A percentile compares a stretch with the other conserved stretches of the same genome.
Conservation (phyloP, 2,113 vertebrate species). For the Datnioides undecimradiatus region DNA sequence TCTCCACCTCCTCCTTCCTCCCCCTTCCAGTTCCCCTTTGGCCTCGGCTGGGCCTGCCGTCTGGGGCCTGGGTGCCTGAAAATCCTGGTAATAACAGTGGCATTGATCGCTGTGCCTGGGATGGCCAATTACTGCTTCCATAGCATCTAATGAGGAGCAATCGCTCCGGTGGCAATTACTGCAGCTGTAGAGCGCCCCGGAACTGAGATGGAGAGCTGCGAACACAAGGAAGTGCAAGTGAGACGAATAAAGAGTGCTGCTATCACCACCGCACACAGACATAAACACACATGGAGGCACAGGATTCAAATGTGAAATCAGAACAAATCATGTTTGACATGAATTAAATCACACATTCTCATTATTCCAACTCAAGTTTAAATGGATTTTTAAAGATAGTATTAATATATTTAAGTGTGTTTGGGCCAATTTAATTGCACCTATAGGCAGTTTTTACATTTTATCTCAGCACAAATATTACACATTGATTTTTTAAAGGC, state of each 20-base stretch:
- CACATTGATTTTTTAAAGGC: not conserved
- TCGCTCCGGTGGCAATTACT: slow-evolving; percentile 80
- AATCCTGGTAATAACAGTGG: slow-evolving; percentile 74
- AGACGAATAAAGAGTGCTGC: slow-evolving; percentile 52
- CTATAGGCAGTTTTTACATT: not conserved
- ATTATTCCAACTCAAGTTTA: not conserved
- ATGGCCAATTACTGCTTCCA: slow-evolving; percentile 81
- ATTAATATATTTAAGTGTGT: not conserved
- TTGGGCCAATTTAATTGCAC: not conserved
- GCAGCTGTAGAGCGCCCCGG: slow-evolving; percentile 37
- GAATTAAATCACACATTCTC: not conserved
- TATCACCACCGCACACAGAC: not conserved
- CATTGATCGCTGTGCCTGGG: slow-evolving; percentile 78
- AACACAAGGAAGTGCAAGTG: slow-evolving; percentile 42
- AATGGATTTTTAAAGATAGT: not conserved
- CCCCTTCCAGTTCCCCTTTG: slow-evolving; percentile 56
- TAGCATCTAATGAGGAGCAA: slow-evolving; percentile 82
- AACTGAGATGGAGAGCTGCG: slow-evolving; percentile 52
- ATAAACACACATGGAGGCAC: not conserved
- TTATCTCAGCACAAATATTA: not conserved
- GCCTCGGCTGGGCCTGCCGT: slow-evolving; percentile 48
- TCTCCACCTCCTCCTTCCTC: not conserved
- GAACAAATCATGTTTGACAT: not conserved
- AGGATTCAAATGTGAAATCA: not conserved
- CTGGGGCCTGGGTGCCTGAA: slow-evolving; percentile 56